phyloP scores from a whole-genome alignment of 2,113 vertebrate genomes.

The Pteruthius melanotis region DNA sequence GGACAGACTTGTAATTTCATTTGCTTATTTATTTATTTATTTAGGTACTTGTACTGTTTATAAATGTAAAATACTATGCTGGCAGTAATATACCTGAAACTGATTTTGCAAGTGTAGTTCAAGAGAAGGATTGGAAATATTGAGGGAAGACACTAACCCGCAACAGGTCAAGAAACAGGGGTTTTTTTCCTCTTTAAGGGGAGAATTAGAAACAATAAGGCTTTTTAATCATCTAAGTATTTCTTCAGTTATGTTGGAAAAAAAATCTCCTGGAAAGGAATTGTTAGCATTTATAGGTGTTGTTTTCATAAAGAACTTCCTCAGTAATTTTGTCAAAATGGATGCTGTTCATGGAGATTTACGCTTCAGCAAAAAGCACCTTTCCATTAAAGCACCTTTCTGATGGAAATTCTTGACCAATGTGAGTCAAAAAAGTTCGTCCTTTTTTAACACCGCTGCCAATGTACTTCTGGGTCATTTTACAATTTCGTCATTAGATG shows the following conservation, averaged over 20 bases:
- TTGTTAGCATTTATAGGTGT: background rate
- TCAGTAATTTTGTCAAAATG: background rate
- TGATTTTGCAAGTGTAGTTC: background rate
- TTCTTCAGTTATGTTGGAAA: background rate
- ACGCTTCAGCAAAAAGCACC: background rate
- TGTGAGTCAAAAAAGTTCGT: background rate
- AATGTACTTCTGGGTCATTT: background rate
- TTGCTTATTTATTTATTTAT: background rate
- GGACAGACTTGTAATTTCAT: background rate
- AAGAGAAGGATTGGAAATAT: background rate
- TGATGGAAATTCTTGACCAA: background rate
- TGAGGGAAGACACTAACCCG: background rate
- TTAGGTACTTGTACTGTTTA: background rate
- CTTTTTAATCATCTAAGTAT: background rate
- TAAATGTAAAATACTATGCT: background rate
- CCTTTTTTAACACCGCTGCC: background rate
- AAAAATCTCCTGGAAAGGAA: background rate
- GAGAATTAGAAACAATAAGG: background rate
- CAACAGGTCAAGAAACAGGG: background rate
- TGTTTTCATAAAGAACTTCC: background rate
- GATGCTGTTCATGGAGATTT: background rate
- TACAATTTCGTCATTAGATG: conserved; percentile 52
- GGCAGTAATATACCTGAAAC: background rate
- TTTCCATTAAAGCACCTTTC: background rate
- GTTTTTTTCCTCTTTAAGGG: background rate